A percentile compares a stretch with the other conserved stretches of the same genome.
Conservation (phyloP, 2,888 invertebrate genomes). For the Erpobdella octoculata region DNA sequence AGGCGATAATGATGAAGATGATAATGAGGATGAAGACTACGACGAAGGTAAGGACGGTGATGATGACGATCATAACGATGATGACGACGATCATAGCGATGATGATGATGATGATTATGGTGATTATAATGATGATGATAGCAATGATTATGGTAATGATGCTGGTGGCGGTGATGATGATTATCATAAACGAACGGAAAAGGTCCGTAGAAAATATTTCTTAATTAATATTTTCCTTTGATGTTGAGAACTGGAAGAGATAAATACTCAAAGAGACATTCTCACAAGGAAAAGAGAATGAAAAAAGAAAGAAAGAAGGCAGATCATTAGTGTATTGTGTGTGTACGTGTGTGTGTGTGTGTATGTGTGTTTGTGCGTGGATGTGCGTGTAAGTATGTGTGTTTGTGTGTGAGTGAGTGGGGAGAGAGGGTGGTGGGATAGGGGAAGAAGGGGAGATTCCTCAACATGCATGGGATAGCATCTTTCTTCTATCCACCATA, state of each 20-base stretch:
- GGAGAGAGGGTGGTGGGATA: too few species aligned
- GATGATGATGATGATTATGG: neutral
- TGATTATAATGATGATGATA: neutral
- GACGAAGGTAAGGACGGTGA: neutral
- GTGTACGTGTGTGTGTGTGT: too few species aligned
- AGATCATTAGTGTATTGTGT: too few species aligned
- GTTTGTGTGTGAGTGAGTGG: too few species aligned
- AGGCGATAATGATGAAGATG: neutral
- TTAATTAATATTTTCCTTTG: too few species aligned
- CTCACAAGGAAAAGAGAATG: neutral
- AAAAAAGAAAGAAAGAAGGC: neutral
- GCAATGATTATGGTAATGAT: conserved; percentile 4
- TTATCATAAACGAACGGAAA: conserved; percentile 8
- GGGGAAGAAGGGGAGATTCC: too few species aligned
- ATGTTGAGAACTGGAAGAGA: too few species aligned
- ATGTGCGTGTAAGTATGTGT: too few species aligned
- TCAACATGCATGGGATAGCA: too few species aligned
- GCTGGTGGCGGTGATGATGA: neutral
- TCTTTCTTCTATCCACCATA: too few species aligned
- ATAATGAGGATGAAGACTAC: neutral
- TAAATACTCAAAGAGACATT: neutral
- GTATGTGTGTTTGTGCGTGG: too few species aligned
- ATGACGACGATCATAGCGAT: neutral
- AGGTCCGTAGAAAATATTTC: too few species aligned
- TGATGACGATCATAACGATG: conserved; percentile 1